Evolutionary conservation across 2,888 invertebrate genomes (phyloP).

Genomic region (Muscina levida): DNA sequence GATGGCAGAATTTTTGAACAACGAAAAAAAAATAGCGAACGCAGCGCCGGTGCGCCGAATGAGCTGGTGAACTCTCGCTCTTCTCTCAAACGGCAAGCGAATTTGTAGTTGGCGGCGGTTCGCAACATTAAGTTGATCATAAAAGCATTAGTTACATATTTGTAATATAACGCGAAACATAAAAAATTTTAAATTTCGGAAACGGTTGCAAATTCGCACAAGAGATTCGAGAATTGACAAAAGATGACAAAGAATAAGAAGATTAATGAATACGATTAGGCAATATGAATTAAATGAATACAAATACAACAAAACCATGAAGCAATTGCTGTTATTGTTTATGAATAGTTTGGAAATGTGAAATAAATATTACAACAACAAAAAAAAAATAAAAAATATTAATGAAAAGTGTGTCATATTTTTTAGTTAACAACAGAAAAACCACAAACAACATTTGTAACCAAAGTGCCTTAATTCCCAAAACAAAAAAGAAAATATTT

Average conservation of each 20-base stretch:
- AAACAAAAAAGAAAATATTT: conserved; percentile 9
- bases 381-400: too few relatives aligned
- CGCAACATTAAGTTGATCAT: conserved; percentile 67
- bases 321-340: conserved; percentile 44
- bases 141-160: conserved; percentile 78
- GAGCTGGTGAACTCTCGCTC: conserved; percentile 51
- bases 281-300: conserved; percentile 4
- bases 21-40: conserved; percentile 41
- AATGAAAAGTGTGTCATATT: conserved; percentile 27
- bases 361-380: conserved; percentile 19
- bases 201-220: conserved; percentile 51
- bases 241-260: conserved; percentile 46
- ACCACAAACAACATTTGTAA: conserved; percentile 24
- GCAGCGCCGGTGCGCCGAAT: conserved; percentile 1
- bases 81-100: conserved; percentile 59
- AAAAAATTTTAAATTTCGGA: conserved; percentile 61
- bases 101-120: conserved; percentile 64
- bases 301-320: conserved; percentile 5
- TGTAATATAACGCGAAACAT: conserved; percentile 77
- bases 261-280: conserved; percentile 42
- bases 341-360: conserved; percentile 16
- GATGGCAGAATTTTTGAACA: conserved; percentile 24
- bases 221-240: neutral
- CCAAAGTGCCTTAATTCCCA: conserved; percentile 54
- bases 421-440: conserved; percentile 35